These are phyloP conservation scores for Ptychadena robeensis DNA, from an alignment of 2,797 vertebrate species.

Conservation along the genomic window DNA sequence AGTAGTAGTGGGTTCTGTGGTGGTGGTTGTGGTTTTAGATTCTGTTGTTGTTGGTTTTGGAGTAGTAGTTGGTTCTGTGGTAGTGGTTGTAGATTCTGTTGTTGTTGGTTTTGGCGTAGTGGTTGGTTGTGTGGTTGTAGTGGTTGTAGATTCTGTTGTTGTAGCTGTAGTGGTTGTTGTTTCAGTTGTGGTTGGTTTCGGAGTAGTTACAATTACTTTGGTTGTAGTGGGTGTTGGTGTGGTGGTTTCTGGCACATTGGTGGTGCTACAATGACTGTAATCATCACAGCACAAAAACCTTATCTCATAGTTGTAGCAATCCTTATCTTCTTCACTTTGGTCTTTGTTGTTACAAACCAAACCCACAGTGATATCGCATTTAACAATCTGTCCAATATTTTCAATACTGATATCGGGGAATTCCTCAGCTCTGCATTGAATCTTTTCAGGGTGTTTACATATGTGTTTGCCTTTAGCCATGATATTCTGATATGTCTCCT, in stretches of 20 bases:
- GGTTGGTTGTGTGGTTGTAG: background rate
- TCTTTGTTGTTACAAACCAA: slow-evolving; percentile 65
- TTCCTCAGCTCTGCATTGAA: slow-evolving; percentile 68
- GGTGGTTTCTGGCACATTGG: background rate
- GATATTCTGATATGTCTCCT: slow-evolving; percentile 58
- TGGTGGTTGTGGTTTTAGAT: background rate
- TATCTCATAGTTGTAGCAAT: slow-evolving; percentile 82
- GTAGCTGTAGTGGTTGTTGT: background rate
- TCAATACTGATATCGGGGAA: slow-evolving; percentile 3
- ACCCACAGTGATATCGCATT: slow-evolving; percentile 54
- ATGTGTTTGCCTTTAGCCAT: slow-evolving; percentile 25
- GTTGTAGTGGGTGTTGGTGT: background rate
- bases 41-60: background rate
- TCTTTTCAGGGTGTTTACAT: slow-evolving; percentile 62
- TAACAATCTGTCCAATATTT: slow-evolving; percentile 62
- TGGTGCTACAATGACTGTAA: background rate
- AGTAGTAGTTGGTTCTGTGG: background rate
- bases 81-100: too few relatives aligned
- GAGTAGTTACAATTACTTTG: rapidly evolving
- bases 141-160: rapidly evolving
- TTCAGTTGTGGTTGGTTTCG: background rate
- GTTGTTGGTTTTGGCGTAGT: background rate
- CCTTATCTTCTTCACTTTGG: slow-evolving; percentile 65
- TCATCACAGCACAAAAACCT: slow-evolving; percentile 73
- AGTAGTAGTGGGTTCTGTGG: background rate